Base-by-base conservation (phyloP, 2,888 invertebrate species). In the Zygaena filipendulae region DNA sequence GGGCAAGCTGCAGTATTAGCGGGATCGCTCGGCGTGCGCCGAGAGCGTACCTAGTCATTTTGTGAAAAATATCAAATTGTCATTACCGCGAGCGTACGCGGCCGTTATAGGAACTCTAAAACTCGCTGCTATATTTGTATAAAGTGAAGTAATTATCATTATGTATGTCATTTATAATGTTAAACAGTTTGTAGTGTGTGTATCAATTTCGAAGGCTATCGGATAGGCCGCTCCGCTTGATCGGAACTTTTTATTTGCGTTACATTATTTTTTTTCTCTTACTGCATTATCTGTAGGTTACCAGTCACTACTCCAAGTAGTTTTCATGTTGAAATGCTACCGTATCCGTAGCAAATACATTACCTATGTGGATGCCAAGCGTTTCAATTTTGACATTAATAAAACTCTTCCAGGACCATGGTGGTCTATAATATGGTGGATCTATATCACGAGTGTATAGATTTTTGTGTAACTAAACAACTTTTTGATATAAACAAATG, bases 111-210 rank as follows among this genome's bases (percentile, higher is more conserved):
- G 85, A 86, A 86, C 85, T 86, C 85, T 85, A 85, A 86, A 85
- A 86, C 86, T 86, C 86, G 86, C 86, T 86, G 85, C 85, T 86
- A 82, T 84, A 83, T 83, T 84, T 82, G 83, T 85, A 85, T 83
- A 84, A 83, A 82, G 79, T 82, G 79, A 82, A 74, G 59, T 79
- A 74, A 74, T 66, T 61, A 64, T 72, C 70, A 68, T 72, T 72
- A 66, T 71, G 62, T 71, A 58, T 56, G 71, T 69, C 63, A n/a
- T n/a, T 69, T 71, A 67, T 75, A 71, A 72, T 66, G 52, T 71
- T 69, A 63, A 67, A 74, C 68, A 58, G 62, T 62, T 63, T 39
- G 66, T 75, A 75, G 74, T 70, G 62, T 70, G 62, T 55, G 56
- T 59, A 64, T 74, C 75, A 71, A 74, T 79, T 79, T 77, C 74